A percentile compares a stretch with the other conserved stretches of the same genome.
These are phyloP conservation scores for Parnassius apollo DNA, from an alignment of 2,888 invertebrate genomes.

Conservation along the genomic window DNA sequence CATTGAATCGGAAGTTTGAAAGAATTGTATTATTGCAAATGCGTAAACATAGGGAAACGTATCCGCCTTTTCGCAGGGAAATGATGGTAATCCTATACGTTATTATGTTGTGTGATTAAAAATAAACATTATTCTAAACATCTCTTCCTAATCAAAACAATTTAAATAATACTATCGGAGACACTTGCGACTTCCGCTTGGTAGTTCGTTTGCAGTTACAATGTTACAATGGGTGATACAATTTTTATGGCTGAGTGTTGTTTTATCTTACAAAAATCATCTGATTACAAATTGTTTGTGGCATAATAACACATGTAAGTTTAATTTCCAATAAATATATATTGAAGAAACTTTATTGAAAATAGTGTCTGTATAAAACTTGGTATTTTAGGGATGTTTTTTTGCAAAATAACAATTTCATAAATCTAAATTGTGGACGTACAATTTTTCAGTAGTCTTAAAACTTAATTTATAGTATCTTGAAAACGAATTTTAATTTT, in stretches of 20 bases:
- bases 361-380: no score
- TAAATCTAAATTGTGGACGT: no score
- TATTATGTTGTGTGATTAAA: slow-evolving; percentile 4
- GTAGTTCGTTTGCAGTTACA: slow-evolving; percentile 7
- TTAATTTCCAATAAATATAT: background rate
- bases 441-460: no score
- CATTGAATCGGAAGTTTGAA: no score
- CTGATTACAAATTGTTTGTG: slow-evolving; percentile 48
- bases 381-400: no score
- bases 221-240: slow-evolving; percentile 42
- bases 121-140: slow-evolving; percentile 17
- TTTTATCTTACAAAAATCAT: slow-evolving; percentile 24
- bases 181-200: background rate
- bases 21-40: no score
- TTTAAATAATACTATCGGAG: background rate
- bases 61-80: background rate
- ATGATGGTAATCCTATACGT: slow-evolving; percentile 5
- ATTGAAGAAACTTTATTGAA: no score
- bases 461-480: no score
- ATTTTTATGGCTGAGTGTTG: slow-evolving; percentile 37
- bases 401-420: no score
- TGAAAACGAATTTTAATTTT: no score
- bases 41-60: background rate
- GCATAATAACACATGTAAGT: slow-evolving; percentile 44
- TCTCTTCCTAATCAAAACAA: slow-evolving; percentile 14